Evolutionary conservation across 1,140 invertebrate species (phyloP), one percentile per base, ranked within the genome.

Genomic region (Trichogramma pretiosum): DNA sequence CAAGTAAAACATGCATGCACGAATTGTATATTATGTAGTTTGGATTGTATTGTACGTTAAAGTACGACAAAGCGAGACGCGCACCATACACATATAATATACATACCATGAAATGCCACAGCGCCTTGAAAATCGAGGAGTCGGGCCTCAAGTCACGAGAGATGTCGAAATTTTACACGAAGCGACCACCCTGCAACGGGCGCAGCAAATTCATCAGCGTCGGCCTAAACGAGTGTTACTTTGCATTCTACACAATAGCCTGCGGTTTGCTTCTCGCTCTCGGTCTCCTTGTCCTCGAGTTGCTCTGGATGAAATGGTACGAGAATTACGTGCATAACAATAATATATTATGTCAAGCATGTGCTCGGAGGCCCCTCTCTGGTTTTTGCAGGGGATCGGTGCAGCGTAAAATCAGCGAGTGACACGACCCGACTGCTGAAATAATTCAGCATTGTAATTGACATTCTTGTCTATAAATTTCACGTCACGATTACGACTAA

Each of bases 41-140:
- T 7, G n/a, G 16, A 23, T 39, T 8, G 14, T 23, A 39, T n/a
- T 41, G n/a, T 37, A 23, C n/a, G n/a, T n/a, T n/a, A n/a, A n/a
- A n/a, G n/a, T n/a, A n/a, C n/a, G n/a, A n/a, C n/a, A n/a, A n/a
- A n/a, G n/a, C n/a, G n/a, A n/a, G n/a, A n/a, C n/a, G n/a, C n/a
- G n/a, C n/a, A n/a, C n/a, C n/a, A n/a, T n/a, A n/a, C n/a, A n/a
- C n/a, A n/a, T n/a, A n/a, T n/a, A n/a, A n/a, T n/a, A n/a, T n/a
- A n/a, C n/a, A n/a, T n/a, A n/a, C n/a, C n/a, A n/a, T n/a, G n/a
- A n/a, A n/a, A n/a, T n/a, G n/a, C n/a, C n/a, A n/a, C n/a, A 80
- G 80, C 32, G 68, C 76, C 34, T 70, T 76, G 53, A 70, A 73
- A 50, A 68, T 83, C n/a, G 68, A 69, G 48, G 81, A 83, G 61